Base-by-base conservation (phyloP, 2,888 invertebrate species). In the Pteria penguin region DNA sequence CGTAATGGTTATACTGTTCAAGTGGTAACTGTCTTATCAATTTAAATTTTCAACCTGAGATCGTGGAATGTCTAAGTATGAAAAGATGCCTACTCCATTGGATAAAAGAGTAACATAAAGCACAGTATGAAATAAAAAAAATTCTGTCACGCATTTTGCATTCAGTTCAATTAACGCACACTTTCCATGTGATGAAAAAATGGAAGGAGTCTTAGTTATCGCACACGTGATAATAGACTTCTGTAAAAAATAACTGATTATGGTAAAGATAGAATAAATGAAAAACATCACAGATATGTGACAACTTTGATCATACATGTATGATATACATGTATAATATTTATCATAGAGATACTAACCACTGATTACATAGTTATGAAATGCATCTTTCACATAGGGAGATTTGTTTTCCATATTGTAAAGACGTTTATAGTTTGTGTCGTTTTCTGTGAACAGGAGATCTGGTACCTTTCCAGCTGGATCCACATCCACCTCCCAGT, bases 361-460 rank as follows among this genome's bases (percentile, higher is more conserved):
- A 31, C 86, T 68, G 26, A 90, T 74, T 26, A 90, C 82, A 69
- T 84, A 90, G 24, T 84, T 73, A 74, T 90, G 88, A 79, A 90
- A 89, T 36, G 89, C 90, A 80, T 90, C 90, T 77, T 90, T 90
- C 18, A 82, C 78, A 71, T 78, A 84, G 54, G 71, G 52, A 18
- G 81, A 33, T 31, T 72, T 33, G 75, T 85, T 86, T 33, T 73
- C 71, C 18, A 65, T 45, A 14, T 75, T 76, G 62, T 78, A 91
- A 45, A 91, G 76, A n/a, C 75, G 79, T 70, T 82, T 66, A 32
- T 82, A 79, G 79, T 91, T 92, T 11, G 91, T 91, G 71, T 91
- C 90, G 78, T 92, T 92, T 36, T 92, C 89, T 1, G 92, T 92
- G 78, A 91, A 92, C 22, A 92, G 78, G 24, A 92, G 60, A 3